Conservation (phyloP, 2,113 vertebrate species). For the Aphyosemion australe region DNA sequence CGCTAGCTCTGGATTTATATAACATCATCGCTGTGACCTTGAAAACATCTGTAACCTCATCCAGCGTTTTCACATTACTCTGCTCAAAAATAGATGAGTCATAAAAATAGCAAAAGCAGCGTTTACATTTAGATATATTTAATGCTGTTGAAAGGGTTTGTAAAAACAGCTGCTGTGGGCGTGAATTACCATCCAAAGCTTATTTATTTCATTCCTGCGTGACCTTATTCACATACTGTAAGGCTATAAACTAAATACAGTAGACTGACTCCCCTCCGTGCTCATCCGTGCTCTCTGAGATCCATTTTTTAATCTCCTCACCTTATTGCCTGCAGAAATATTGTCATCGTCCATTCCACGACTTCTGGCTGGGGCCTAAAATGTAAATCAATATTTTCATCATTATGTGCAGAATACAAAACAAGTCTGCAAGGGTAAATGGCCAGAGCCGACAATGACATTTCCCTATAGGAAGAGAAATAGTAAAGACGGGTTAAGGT, state of each 20-base stretch:
- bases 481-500: slow-evolving; percentile 5
- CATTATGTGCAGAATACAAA: slow-evolving; percentile 67
- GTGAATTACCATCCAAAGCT: slow-evolving; percentile 4
- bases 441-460: slow-evolving; percentile 46
- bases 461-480: slow-evolving; percentile 31
- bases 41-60: slow-evolving; percentile 8
- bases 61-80: not conserved
- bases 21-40: slow-evolving; percentile 36
- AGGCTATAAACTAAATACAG: slow-evolving; percentile 21
- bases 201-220: slow-evolving; percentile 12
- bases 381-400: slow-evolving; percentile 76
- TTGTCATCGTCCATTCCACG: slow-evolving; percentile 59
- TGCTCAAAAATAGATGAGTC: not conserved
- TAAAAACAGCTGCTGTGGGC: not conserved
- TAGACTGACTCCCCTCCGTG: slow-evolving; percentile 33
- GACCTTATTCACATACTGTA: slow-evolving; percentile 23
- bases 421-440: slow-evolving; percentile 58
- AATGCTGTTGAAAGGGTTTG: not conserved
- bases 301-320: slow-evolving; percentile 70
- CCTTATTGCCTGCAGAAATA: slow-evolving; percentile 73
- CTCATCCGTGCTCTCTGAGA: slow-evolving; percentile 32
- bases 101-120: not conserved
- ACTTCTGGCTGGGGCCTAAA: slow-evolving; percentile 58
- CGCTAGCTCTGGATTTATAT: slow-evolving; percentile 44
- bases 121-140: not conserved